Evolutionary conservation across 2,888 invertebrate species (phyloP).

Genomic region (Quadroppia sp.): DNA sequence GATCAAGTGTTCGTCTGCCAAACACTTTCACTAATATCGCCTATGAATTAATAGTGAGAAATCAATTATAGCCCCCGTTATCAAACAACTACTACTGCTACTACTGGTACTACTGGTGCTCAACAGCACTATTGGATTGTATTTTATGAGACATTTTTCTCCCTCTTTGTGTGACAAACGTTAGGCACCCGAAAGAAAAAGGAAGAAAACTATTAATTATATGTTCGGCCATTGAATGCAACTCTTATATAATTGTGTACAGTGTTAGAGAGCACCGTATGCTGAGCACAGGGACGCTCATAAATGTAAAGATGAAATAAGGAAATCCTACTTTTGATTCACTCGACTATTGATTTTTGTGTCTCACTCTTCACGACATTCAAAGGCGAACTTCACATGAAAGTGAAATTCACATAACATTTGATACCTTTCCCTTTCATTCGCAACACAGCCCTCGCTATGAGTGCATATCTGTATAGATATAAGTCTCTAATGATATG

Average conservation of each 20-base stretch:
- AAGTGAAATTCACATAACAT: too few relatives aligned
- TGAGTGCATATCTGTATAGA: too few relatives aligned
- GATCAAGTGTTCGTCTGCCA: neutral
- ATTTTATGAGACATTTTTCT: neutral
- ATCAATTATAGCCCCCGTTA: too few relatives aligned
- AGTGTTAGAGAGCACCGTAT: too few relatives aligned
- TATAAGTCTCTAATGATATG: too few relatives aligned
- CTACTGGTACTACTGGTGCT: too few relatives aligned
- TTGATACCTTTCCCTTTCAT: too few relatives aligned
- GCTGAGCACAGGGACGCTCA: neutral
- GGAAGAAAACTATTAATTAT: neutral
- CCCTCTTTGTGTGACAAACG: neutral
- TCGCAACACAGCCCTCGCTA: too few relatives aligned
- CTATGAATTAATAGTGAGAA: neutral
- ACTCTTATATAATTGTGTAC: too few relatives aligned
- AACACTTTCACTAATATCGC: constrained; percentile 1
- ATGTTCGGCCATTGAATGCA: neutral
- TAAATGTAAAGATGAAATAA: neutral
- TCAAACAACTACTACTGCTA: too few relatives aligned
- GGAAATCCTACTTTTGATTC: constrained; percentile 10
- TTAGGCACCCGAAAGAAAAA: too few relatives aligned
- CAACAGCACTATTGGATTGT: neutral
- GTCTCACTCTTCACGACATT: neutral
- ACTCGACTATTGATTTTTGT: neutral
- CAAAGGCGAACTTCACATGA: too few relatives aligned